phyloP scores from a whole-genome alignment of 2,888 invertebrate species.

The Drosophila austrosaltans region DNA sequence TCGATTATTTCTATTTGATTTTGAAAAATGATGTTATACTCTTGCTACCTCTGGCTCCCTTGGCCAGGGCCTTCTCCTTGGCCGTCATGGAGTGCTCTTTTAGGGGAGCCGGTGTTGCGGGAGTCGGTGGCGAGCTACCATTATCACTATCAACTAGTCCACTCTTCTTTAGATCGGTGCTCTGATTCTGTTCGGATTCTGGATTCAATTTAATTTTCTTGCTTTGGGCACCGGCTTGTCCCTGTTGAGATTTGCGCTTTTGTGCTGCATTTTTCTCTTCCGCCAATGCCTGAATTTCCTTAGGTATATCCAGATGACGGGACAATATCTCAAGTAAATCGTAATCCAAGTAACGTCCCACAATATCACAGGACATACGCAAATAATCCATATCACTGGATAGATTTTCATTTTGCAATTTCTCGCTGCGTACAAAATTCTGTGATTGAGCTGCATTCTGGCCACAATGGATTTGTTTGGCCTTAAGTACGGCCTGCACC shows the following conservation, averaged over 20 bases:
- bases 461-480: constrained; percentile 87
- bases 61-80: constrained; percentile 89
- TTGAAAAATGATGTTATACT: constrained; percentile 91
- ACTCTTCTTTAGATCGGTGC: constrained; percentile 82
- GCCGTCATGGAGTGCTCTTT: constrained; percentile 85
- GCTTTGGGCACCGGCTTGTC: constrained; percentile 74
- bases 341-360: constrained; percentile 90
- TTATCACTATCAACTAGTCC: constrained; percentile 61
- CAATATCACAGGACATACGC: constrained; percentile 88
- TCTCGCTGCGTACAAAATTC: constrained; percentile 88
- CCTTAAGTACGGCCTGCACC: constrained; percentile 83
- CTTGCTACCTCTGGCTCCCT: constrained; percentile 91
- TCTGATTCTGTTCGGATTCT: constrained; percentile 48
- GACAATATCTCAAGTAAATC: constrained; percentile 87
- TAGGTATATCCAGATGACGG: constrained; percentile 85
- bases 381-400: constrained; percentile 74
- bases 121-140: constrained; percentile 42
- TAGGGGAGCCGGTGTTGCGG: constrained; percentile 40
- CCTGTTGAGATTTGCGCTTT: constrained; percentile 85
- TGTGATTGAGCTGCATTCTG: constrained; percentile 89
- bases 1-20: constrained; percentile 46
- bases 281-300: constrained; percentile 82
- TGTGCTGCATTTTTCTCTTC: constrained; percentile 82
- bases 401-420: constrained; percentile 83
- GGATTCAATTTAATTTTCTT: constrained; percentile 83